These are phyloP conservation scores for Nymphalis c-album DNA, from an alignment of 2,888 invertebrate species.

Conservation along the genomic window DNA sequence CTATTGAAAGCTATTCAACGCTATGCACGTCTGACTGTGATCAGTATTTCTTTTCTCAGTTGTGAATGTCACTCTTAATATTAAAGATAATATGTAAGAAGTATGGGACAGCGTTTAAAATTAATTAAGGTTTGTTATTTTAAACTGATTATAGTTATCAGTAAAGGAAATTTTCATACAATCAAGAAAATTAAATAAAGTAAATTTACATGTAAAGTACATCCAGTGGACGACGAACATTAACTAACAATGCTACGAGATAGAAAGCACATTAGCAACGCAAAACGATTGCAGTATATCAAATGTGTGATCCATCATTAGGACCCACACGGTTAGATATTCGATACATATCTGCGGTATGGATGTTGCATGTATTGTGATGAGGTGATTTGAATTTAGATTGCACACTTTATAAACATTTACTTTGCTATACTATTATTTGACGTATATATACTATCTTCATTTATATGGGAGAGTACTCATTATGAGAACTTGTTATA, in stretches of 20 bases:
- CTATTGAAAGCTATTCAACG: conserved; percentile 10
- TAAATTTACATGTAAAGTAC: too few species aligned
- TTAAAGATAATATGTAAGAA: too few species aligned
- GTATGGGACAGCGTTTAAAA: too few species aligned
- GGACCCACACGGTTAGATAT: conserved; percentile 24
- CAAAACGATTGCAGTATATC: conserved; percentile 27
- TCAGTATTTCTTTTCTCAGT: too few species aligned
- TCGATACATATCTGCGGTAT: conserved; percentile 24
- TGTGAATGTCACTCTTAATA: too few species aligned
- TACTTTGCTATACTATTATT: neutral
- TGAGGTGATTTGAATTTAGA: conserved; percentile 20
- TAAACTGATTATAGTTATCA: neutral
- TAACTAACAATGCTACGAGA: conserved; percentile 22
- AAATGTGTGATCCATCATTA: conserved; percentile 27
- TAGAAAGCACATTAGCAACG: conserved; percentile 27
- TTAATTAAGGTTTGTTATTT: too few species aligned
- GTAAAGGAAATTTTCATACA: too few species aligned
- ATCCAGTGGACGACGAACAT: conserved; percentile 4
- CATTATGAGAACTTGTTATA: too few species aligned
- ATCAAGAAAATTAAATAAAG: too few species aligned
- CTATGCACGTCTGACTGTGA: neutral
- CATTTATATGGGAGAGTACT: too few species aligned
- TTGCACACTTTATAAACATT: conserved; percentile 23
- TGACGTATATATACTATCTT: neutral
- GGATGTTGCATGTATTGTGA: conserved; percentile 6